Evolutionary conservation across 2,797 vertebrate species (phyloP), one percentile per base, ranked within the genome.

Genomic region (Amblyopsis hoosieri): DNA sequence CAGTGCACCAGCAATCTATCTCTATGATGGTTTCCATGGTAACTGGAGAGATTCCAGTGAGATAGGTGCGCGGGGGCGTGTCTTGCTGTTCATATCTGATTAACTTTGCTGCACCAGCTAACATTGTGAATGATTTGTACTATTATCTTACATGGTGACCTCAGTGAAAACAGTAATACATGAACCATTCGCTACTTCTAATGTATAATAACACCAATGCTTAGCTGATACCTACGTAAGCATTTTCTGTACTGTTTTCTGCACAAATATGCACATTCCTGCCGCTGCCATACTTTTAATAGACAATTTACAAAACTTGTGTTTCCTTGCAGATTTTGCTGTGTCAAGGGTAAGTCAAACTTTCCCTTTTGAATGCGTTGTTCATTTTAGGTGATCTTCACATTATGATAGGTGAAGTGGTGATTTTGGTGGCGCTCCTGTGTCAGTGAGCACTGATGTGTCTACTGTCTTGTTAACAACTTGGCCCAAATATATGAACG

Each of bases 271-370:
- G 70, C 67, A 80, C 31, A 72, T 72, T 74, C 69, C 17, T 80
- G 15, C 1, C 62, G 12, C 57, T 69, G 37, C 42, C 29, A 62
- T 45, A 3, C 9, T 15, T 10, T 76, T 50, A 63, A 2, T 54
- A 60, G 58, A 54, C 46, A 19, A 23, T 23, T 19, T 15, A n/a
- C 17, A 74, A 85, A 67, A 53, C 52, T 64, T 73, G 57, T 79
- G 13, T 88, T 81, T 89, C 77, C 74, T 87, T 89, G 76, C 88
- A 96, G 95, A 96, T 94, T 96, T 95, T 88, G 93, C 94, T 79
- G 90, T 95, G 81, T 91, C 94, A 54, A 93, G 94, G 91, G 95
- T 96, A 87, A 95, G 95, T 92, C 52, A 14, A 85, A 78, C 83
- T 80, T 84, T 76, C 50, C 72, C 73, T 64, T 64, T 59, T 29